These are phyloP conservation scores for Gymnodraco acuticeps DNA, from an alignment of 2,797 vertebrate species.

Conservation along the genomic window DNA sequence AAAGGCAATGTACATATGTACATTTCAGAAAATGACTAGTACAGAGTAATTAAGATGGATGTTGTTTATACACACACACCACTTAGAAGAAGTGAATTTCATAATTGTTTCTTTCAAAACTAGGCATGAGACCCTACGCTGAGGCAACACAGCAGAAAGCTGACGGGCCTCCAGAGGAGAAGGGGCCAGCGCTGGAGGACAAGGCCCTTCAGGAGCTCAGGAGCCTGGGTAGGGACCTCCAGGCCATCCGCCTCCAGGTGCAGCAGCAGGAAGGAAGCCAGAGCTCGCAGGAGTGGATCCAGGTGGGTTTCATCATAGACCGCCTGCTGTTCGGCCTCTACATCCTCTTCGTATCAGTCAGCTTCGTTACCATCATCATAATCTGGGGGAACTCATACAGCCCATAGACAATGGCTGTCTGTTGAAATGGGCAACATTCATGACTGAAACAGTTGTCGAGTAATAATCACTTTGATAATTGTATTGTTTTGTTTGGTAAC, in stretches of 20 bases:
- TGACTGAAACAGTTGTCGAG: slow-evolving; percentile 10
- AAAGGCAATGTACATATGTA: no score
- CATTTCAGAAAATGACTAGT: not conserved
- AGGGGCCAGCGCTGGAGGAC: slow-evolving; percentile 13
- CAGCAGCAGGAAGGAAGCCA: slow-evolving; percentile 56
- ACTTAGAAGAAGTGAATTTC: not conserved
- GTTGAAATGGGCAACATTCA: slow-evolving; percentile 14
- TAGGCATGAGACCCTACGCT: slow-evolving; percentile 35
- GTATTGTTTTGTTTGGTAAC: slow-evolving; percentile 23
- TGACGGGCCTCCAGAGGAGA: not conserved
- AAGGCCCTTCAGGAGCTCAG: slow-evolving; percentile 72
- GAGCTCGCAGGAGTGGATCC: slow-evolving; percentile 77
- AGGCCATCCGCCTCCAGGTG: slow-evolving; percentile 70
- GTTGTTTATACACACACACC: not conserved
- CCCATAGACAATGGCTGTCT: slow-evolving; percentile 31
- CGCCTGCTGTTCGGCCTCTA: slow-evolving; percentile 83
- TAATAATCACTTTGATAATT: not conserved
- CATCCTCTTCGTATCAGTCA: slow-evolving; percentile 80
- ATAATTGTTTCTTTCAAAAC: not conserved
- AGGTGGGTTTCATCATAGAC: slow-evolving; percentile 82
- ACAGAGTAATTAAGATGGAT: not conserved
- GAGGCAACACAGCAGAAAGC: slow-evolving; percentile 3
- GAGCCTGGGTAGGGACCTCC: slow-evolving; percentile 71
- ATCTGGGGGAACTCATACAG: slow-evolving; percentile 74
- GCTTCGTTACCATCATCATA: slow-evolving; percentile 79